Evolutionary conservation across 2,797 vertebrate genomes (phyloP).

Genomic region (Peromyscus attwateri): DNA sequence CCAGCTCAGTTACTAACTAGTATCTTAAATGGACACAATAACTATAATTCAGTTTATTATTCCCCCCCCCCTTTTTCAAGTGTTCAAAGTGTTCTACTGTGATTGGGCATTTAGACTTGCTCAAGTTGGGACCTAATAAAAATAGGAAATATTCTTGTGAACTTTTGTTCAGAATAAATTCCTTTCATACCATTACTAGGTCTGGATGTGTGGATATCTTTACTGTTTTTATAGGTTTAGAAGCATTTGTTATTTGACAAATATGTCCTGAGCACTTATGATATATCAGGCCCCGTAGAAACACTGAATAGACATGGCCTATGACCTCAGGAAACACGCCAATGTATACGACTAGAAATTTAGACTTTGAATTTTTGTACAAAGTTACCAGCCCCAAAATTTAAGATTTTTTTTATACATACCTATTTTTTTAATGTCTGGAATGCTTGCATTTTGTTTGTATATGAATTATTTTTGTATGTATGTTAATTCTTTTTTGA

Average conservation of each 20-base stretch:
- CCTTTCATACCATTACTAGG: neutral
- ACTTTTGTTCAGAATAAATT: neutral
- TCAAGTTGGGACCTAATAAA: neutral
- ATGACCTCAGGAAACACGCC: neutral
- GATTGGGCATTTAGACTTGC: neutral
- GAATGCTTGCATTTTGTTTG: neutral
- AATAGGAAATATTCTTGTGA: neutral
- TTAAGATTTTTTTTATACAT: neutral
- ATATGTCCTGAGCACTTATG: neutral
- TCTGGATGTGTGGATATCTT: neutral
- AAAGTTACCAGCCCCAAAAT: neutral
- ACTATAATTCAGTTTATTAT: conserved; percentile 8
- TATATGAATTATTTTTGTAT: neutral
- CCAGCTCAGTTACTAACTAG: neutral
- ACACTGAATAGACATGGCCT: neutral
- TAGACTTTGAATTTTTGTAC: neutral
- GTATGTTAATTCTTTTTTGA: neutral
- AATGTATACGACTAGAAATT: neutral
- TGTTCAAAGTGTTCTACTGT: neutral
- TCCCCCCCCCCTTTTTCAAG: neutral
- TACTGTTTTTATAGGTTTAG: neutral
- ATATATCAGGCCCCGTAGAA: neutral
- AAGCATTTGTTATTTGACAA: neutral
- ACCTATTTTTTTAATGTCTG: neutral
- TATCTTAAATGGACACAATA: neutral